Base-by-base conservation (phyloP, 2,888 invertebrate genomes). In the Rhamphomyia laevipes region DNA sequence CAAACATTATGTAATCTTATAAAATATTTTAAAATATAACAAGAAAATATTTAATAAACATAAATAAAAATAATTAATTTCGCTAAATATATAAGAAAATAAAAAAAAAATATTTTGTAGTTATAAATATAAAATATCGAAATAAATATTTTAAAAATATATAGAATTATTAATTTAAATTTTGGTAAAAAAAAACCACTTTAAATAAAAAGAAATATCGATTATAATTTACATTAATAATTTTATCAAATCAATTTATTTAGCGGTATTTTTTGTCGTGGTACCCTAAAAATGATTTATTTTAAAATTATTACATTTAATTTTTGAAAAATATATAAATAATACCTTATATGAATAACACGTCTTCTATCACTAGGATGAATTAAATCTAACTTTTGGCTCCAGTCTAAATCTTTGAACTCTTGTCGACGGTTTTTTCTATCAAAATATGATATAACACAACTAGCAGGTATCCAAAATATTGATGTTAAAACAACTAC, bases 391-490 rank as follows among this genome's bases (percentile, higher is more conserved):
- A 77, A 68, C 58, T 77, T 80, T 48, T 75, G 75, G 51, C 76
- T 74, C 87, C 87, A 88, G 51, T 83, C 80, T 61, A 77, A 73
- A 55, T 79, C 77, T 60, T 84, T 84, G 58, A 82, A 76, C 58
- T 82, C 82, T 56, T 82, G 79, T 12, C 81, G 77, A 56, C 84
- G 74, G 21, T 85, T 77, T 52, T 84, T 81, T 30, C 85, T 77
- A 64, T 90, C 93, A 48, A 91, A 82, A 66, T 87, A 91, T 60
- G 83, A 83, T 51, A 87, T 84, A 35, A 89, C 78, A 65, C 92
- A 93, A 64, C 91, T 90, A 5, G 87, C 87, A 2, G 95, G 95
- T 58, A 96, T 87, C 96, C 96, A 97, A 49, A 95, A 74, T 49
- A 94, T 74, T n/a, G 93, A 84, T 12, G 93, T 91, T 55, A 89